These are phyloP conservation scores for Macroglossus sobrinus DNA, from an alignment of 2,113 vertebrate species.

Conservation along the genomic window DNA sequence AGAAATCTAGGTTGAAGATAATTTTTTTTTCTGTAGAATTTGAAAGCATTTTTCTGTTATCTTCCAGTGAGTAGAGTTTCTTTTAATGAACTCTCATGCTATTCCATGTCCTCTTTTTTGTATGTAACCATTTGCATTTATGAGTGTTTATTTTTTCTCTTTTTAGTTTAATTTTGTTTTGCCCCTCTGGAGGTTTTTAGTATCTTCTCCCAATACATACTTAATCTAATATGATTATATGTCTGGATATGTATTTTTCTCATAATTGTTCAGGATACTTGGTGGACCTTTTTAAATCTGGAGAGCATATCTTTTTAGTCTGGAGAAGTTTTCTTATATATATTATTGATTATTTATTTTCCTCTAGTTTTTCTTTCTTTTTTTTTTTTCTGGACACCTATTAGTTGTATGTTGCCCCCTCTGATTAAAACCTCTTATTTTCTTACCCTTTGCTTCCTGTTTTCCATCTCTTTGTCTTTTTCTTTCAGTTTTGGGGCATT, in stretches of 20 bases:
- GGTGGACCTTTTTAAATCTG: background rate
- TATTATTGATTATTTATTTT: background rate
- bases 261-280: background rate
- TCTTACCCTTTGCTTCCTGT: background rate
- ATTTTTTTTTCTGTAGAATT: background rate
- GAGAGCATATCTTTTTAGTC: background rate
- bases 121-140: background rate
- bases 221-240: background rate
- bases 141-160: background rate
- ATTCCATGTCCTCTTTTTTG: background rate
- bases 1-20: background rate
- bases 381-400: background rate
- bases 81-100: background rate
- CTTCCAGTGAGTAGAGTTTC: background rate
- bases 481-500: background rate
- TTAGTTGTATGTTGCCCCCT: background rate
- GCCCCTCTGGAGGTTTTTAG: background rate
- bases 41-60: background rate
- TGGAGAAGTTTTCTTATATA: background rate
- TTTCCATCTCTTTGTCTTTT: background rate
- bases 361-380: background rate
- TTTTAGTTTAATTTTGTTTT: constrained; percentile 4
- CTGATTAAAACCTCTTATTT: background rate
- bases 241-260: background rate
- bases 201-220: background rate